Percentiles rank a stretch among this genome's conserved stretches.
Evolutionary conservation across 2,113 vertebrate species (phyloP).

Genomic region (Anguilla japonica): DNA sequence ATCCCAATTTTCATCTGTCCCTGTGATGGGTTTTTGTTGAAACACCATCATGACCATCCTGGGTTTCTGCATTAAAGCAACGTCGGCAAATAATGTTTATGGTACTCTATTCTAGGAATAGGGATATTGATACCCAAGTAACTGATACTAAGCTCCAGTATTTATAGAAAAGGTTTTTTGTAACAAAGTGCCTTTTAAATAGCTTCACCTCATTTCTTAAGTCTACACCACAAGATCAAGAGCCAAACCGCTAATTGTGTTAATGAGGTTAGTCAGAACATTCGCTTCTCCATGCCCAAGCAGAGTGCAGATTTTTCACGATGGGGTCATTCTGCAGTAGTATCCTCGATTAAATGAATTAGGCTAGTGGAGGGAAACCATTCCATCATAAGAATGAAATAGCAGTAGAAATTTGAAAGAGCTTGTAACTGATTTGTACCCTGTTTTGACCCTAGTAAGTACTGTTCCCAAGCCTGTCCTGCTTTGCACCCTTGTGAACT

Average conservation of each 20-base stretch:
- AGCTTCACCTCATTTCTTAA: background rate
- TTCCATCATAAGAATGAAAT: background rate
- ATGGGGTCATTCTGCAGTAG: background rate
- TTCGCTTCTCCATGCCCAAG: background rate
- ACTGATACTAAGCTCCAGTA: background rate
- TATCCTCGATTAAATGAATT: too few relatives aligned
- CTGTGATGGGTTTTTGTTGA: constrained; percentile 40
- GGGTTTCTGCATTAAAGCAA: background rate
- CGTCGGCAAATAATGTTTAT: background rate
- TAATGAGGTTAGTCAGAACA: background rate
- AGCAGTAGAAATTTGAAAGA: background rate
- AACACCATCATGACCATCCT: constrained; percentile 28
- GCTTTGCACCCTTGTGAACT: background rate
- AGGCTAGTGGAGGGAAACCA: background rate
- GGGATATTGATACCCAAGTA: background rate
- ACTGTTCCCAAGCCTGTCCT: background rate
- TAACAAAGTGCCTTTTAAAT: background rate
- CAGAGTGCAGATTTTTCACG: background rate
- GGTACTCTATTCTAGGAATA: background rate
- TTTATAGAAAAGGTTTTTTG: background rate
- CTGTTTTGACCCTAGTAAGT: background rate
- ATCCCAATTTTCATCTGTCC: constrained; percentile 25
- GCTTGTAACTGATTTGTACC: too few relatives aligned
- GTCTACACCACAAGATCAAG: background rate
- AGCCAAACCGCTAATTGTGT: background rate